Conservation (phyloP, 1,140 invertebrate genomes). For the Drosophila eugracilis region DNA sequence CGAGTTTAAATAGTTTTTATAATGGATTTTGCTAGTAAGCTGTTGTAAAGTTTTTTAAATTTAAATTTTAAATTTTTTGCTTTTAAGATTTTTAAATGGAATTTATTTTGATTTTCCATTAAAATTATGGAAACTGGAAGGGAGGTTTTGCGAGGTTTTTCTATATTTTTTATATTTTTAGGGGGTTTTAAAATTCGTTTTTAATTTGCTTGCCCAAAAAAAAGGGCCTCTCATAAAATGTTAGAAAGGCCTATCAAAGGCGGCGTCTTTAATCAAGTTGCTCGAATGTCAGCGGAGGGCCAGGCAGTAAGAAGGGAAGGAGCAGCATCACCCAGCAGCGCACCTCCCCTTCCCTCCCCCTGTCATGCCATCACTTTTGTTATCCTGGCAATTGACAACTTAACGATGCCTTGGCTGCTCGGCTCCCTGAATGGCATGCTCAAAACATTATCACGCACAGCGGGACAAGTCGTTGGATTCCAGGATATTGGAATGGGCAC, state of each 20-base stretch:
- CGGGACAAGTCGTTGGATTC: constrained; percentile 17
- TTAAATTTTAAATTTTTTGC: no score
- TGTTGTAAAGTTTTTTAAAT: not conserved
- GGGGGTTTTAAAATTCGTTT: no score
- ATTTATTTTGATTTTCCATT: no score
- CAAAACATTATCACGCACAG: constrained; percentile 59
- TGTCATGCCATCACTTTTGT: constrained; percentile 15
- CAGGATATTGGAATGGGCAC: not conserved
- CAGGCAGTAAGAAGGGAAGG: no score
- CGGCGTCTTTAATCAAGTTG: constrained; percentile 20
- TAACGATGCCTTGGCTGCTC: constrained; percentile 42
- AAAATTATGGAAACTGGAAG: no score
- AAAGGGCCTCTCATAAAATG: not conserved
- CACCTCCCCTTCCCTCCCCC: not conserved
- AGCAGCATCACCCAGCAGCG: not conserved
- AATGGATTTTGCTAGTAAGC: not conserved
- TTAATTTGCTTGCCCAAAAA: no score
- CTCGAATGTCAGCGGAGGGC: constrained; percentile 7
- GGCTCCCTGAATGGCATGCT: constrained; percentile 46
- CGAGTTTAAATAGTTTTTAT: no score
- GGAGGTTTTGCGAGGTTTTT: no score
- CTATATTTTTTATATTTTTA: no score
- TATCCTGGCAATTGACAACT: constrained; percentile 57
- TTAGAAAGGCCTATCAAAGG: not conserved
- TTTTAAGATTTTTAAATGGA: not conserved